Base-by-base conservation (phyloP, 2,797 vertebrate species). In the Pipistrellus nathusii region DNA sequence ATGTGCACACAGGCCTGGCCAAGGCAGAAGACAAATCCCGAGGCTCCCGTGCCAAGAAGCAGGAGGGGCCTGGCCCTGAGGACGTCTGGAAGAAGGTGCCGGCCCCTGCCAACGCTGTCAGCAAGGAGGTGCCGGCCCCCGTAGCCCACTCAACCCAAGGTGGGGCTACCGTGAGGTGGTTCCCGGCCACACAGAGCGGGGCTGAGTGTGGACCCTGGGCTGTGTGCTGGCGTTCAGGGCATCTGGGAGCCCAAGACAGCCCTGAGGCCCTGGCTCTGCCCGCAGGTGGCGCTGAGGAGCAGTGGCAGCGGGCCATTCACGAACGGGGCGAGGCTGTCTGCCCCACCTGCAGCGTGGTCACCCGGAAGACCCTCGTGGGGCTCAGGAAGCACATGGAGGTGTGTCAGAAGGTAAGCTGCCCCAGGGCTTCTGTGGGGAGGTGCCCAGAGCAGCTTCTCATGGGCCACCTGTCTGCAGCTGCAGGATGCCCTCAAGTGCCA, bases 311-410 rank as follows among this genome's bases (percentile, higher is more conserved):
- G 83, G 98, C 98, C 62, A 99, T 99, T 97, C 99, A 99, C 0
- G 99, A 99, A 97, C 98, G 98, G 82, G 99, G 99, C 0, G 99
- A 99, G 96, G 99, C 99, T 0, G 97, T 99, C 83, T 99, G 99
- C 96, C 99, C 99, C 81, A 99, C 99, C 94, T 99, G 99, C 97
- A 98, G 98, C 0, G 98, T 99, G 57, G 99, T 99, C 97, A 99
- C 99, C 92, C 98, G 99, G 82, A 99, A 99, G 98, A 99, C 99
- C 2, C 96, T 99, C 13, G 98, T 99, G 8, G 99, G 99, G 71
- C 99, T 99, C 86, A 99, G 99, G 98, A 99, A 99, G 97, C 99
- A 99, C 98, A 99, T 99, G 99, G 99, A 99, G 82, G 99, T 99
- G 97, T 99, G 99, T 98, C 99, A 99, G 97, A 99, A 99, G 98